phyloP scores from a whole-genome alignment of 1,140 invertebrate species.

The Achroia grisella region DNA sequence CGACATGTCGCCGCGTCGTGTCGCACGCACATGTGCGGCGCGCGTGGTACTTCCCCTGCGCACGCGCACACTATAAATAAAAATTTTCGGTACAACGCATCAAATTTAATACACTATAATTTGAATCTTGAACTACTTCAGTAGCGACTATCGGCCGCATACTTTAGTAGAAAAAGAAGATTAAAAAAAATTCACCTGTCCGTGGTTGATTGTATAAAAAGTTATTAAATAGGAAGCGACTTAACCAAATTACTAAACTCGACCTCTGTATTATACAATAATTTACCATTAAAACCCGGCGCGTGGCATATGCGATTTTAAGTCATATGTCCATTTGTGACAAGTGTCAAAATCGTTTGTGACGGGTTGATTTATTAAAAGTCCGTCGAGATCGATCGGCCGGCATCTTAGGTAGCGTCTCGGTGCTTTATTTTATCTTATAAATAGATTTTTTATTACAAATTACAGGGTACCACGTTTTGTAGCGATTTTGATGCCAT shows the following conservation, averaged over 20 bases:
- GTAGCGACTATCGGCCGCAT: conserved; percentile 37
- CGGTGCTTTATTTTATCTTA: conserved; percentile 64
- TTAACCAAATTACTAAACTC: conserved; percentile 68
- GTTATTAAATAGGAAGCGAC: conserved; percentile 68
- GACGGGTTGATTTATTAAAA: conserved; percentile 52
- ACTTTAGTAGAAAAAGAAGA: conserved; percentile 32
- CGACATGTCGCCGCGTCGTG: conserved; percentile 1
- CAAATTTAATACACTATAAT: conserved; percentile 62
- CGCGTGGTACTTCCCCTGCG: conserved; percentile 6
- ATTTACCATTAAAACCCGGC: conserved; percentile 37
- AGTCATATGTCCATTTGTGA: conserved; percentile 42
- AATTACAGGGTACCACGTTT: conserved; percentile 69
- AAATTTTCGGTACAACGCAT: conserved; percentile 34
- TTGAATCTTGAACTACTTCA: conserved; percentile 62
- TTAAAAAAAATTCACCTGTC: conserved; percentile 52
- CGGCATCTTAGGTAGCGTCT: conserved; percentile 61
- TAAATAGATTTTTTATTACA: conserved; percentile 71
- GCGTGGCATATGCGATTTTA: conserved; percentile 31
- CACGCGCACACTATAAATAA: conserved; percentile 47
- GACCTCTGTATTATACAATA: conserved; percentile 62
- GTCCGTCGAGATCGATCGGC: conserved; percentile 51
- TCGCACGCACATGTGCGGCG: conserved; percentile 25
- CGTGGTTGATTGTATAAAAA: conserved; percentile 36
- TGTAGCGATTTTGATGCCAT: conserved; percentile 56
- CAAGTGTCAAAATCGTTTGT: conserved; percentile 61